phyloP scores from a whole-genome alignment of 2,888 invertebrate species.

The Tenthredo mesomela region DNA sequence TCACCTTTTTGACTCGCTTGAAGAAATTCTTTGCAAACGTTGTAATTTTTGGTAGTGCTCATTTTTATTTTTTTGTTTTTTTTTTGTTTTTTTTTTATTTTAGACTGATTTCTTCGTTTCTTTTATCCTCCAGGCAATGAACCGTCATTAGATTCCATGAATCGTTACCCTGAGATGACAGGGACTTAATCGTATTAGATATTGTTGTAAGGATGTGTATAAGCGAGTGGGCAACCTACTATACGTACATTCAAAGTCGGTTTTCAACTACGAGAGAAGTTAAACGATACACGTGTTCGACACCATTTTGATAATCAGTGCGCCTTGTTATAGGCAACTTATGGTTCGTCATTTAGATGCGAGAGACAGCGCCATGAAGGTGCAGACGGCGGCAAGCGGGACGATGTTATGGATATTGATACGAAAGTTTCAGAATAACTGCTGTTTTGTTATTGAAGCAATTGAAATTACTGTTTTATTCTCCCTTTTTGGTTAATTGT shows the following conservation, averaged over 20 bases:
- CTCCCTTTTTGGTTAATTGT: too few relatives aligned
- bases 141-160: too few relatives aligned
- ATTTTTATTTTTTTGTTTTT: not conserved
- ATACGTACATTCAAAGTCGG: not conserved
- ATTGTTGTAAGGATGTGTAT: not conserved
- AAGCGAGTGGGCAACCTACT: not conserved
- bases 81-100: too few relatives aligned
- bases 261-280: not conserved
- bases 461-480: too few relatives aligned
- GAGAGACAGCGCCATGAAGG: not conserved
- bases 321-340: not conserved
- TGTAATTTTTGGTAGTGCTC: not conserved
- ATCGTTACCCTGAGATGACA: not conserved
- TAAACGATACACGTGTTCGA: not conserved
- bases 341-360: not conserved
- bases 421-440: not conserved
- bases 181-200: not conserved
- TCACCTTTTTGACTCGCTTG: constrained; percentile 65
- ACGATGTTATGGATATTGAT: not conserved
- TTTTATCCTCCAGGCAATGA: not conserved
- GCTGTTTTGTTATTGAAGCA: too few relatives aligned
- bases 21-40: constrained; percentile 61
- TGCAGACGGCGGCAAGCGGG: not conserved
- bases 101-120: not conserved
- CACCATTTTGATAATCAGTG: not conserved